Evolutionary conservation across 2,888 invertebrate genomes (phyloP), one percentile per base, ranked within the genome.

Genomic region (Ganaspis brasiliensis): DNA sequence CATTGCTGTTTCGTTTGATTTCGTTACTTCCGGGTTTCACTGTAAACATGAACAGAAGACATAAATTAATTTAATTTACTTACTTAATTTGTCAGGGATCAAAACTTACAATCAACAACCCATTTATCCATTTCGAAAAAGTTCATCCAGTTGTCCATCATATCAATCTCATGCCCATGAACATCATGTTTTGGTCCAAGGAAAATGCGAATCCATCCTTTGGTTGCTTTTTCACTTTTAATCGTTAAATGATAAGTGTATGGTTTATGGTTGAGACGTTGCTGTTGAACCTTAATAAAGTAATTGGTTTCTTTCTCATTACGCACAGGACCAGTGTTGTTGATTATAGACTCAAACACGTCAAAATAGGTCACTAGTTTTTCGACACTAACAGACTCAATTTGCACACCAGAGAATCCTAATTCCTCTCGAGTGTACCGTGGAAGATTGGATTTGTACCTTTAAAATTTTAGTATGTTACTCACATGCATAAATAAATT

Each of bases 341-440:
- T 94, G 84, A 95, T 94, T 86, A 84, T 94, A 76, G 93, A 87
- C 84, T 95, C 94, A 85, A 92, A 93, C 78, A 94, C 86, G 83
- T 96, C 95, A 88, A 95, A 95, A 92, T 93, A 96, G 31, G 96
- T 96, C 74, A 93, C 91, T 73, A 96, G 89, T 82, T 95, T 94
- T 87, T 94, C 95, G 67, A 94, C 92, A 19, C 94, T 93, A 26
- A 95, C 94, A 81, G 93, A 93, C 80, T 94, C 92, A 82, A 96
- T 93, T 63, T 91, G 90, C 2, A 96, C 94, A 35, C 94, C 94
- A 5, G 93, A 93, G 86, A 93, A 91, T 70, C 91, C 85, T 35
- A 96, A 91, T 75, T 95, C 93, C 77, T 93, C 92, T 56, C 90
- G 91, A 70, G 92, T 94, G 93, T 96, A 96, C 0, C 90, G 84